Evolutionary conservation across 2,888 invertebrate species (phyloP).

Genomic region (Drosophila colorata): DNA sequence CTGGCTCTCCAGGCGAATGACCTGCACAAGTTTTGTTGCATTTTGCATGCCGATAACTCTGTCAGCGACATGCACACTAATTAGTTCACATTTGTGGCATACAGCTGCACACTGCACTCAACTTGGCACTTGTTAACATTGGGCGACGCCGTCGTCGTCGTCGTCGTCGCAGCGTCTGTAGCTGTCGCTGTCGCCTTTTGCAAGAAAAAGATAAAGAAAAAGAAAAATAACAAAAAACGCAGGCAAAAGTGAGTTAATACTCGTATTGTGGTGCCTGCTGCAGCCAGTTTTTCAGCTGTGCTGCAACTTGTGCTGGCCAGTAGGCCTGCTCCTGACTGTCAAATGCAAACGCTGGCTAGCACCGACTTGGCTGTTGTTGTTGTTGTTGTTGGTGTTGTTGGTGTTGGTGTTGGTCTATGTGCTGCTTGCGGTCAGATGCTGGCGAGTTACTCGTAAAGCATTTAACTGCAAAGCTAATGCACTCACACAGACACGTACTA

Average conservation of each 20-base stretch:
- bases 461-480: slow-evolving; percentile 78
- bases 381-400: slow-evolving; percentile 19
- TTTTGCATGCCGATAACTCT: slow-evolving; percentile 64
- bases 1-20: slow-evolving; percentile 58
- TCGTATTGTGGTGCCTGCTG: slow-evolving; percentile 36
- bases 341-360: slow-evolving; percentile 63
- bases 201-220: slow-evolving; percentile 14
- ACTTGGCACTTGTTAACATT: slow-evolving; percentile 70
- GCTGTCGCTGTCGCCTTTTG: slow-evolving; percentile 19
- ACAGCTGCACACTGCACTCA: slow-evolving; percentile 62
- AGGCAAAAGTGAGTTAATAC: slow-evolving; percentile 76
- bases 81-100: slow-evolving; percentile 72
- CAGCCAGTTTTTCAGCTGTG: slow-evolving; percentile 51
- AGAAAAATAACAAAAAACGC: slow-evolving; percentile 32
- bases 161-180: background rate
- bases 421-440: slow-evolving; percentile 50
- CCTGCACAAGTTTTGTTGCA: slow-evolving; percentile 46
- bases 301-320: slow-evolving; percentile 46
- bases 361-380: slow-evolving; percentile 21
- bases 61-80: slow-evolving; percentile 79
- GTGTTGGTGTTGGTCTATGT: slow-evolving; percentile 13
- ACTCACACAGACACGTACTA: slow-evolving; percentile 58
- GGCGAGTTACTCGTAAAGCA: slow-evolving; percentile 66
- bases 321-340: slow-evolving; percentile 66
- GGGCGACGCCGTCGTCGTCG: slow-evolving; percentile 43